Conservation (phyloP, 2,888 invertebrate species). For the Aphidoletes aphidimyza region DNA sequence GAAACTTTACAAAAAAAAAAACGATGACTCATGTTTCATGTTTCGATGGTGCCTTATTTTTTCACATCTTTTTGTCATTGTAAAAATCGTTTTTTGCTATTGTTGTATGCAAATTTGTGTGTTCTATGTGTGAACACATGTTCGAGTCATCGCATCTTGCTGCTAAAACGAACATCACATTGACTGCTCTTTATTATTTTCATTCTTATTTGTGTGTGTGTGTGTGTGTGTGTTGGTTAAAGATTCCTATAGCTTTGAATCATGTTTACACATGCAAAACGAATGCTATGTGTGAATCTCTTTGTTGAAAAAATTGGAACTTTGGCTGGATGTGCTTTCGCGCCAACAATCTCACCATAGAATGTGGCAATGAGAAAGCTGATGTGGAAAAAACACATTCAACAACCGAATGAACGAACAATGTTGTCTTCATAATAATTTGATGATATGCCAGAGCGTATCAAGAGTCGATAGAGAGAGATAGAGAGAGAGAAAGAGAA, state of each 20-base stretch:
- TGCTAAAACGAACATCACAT: conserved; percentile 30
- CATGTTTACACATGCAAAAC: conserved; percentile 22
- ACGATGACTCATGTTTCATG: conserved; percentile 22
- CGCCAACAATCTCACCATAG: too few species aligned
- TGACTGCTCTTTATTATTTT: conserved; percentile 46
- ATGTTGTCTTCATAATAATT: conserved; percentile 47
- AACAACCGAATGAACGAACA: conserved; percentile 40
- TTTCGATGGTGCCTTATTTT: conserved; percentile 1
- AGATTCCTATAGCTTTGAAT: neutral
- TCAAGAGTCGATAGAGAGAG: too few species aligned
- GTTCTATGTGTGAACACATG: neutral
- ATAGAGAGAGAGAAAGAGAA: neutral
- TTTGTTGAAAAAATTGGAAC: too few species aligned
- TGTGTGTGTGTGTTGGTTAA: neutral
- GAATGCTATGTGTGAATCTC: too few species aligned
- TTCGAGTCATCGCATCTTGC: neutral
- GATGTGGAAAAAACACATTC: neutral
- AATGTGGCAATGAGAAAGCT: neutral
- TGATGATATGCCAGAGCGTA: conserved; percentile 54
- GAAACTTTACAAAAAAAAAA: neutral
- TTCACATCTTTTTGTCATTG: neutral
- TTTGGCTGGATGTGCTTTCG: too few species aligned
- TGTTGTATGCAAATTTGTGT: conserved; percentile 5
- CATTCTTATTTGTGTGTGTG: neutral
- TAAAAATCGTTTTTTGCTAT: neutral